Evolutionary conservation across 2,888 invertebrate genomes (phyloP).

Genomic region (Hirtodrosophila histrioides): DNA sequence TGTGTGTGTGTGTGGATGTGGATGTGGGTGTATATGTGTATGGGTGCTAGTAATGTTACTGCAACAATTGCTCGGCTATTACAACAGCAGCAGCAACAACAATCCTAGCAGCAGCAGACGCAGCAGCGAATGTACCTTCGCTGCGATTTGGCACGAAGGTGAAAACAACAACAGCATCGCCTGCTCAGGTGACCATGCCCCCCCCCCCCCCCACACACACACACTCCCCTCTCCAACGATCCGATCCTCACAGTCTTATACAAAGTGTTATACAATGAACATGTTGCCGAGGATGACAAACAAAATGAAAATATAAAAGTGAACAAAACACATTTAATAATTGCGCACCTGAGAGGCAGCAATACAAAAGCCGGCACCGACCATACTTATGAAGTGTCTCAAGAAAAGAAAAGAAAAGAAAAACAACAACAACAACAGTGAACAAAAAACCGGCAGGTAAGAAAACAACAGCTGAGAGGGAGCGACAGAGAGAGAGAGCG

Average conservation of each 20-base stretch:
- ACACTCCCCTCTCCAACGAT: no score
- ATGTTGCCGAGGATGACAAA: conserved; percentile 6
- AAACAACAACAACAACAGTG: conserved; percentile 9
- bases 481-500: conserved; percentile 5
- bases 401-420: conserved; percentile 9
- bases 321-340: conserved; percentile 63
- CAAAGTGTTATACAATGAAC: conserved; percentile 42
- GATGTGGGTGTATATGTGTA: conserved; percentile 22
- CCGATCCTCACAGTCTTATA: conserved; percentile 67
- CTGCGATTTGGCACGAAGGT: conserved; percentile 29
- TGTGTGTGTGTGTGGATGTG: conserved; percentile 26
- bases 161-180: conserved; percentile 25
- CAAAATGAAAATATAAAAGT: conserved; percentile 27
- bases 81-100: conserved; percentile 48
- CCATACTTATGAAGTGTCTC: conserved; percentile 26
- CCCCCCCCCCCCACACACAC: conserved; percentile 7
- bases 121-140: conserved; percentile 39
- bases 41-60: conserved; percentile 75
- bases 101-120: conserved; percentile 7
- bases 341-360: conserved; percentile 74
- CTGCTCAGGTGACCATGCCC: conserved; percentile 13
- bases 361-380: conserved; percentile 51
- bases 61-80: conserved; percentile 66
- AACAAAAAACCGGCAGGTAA: conserved; percentile 44
- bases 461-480: conserved; percentile 56